phyloP scores from a whole-genome alignment of 2,888 invertebrate genomes.

The Oxystoma pomonae region DNA sequence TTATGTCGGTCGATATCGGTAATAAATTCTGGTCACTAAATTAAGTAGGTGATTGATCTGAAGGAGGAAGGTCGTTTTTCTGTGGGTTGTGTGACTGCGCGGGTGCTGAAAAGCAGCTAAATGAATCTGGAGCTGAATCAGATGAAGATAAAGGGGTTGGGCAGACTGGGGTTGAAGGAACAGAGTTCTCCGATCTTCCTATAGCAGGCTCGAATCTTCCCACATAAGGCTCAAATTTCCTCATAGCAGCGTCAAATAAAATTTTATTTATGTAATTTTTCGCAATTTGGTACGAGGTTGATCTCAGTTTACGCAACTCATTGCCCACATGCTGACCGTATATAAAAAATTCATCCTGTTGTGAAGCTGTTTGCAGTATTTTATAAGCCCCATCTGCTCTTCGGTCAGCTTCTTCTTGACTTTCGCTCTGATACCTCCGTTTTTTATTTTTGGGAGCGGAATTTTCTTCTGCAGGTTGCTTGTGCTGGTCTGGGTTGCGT shows the following conservation, averaged over 20 bases:
- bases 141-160: too few species aligned
- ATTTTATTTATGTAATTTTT: neutral
- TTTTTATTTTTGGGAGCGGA: neutral
- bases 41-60: too few species aligned
- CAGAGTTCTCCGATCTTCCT: too few species aligned
- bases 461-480: neutral
- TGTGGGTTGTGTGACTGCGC: too few species aligned
- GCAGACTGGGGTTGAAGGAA: too few species aligned
- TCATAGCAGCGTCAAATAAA: neutral
- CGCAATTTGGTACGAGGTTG: neutral
- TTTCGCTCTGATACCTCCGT: neutral
- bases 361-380: conserved; percentile 7
- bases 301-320: conserved; percentile 6
- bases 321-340: conserved; percentile 4
- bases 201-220: too few species aligned
- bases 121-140: too few species aligned
- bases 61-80: too few species aligned
- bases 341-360: conserved; percentile 5
- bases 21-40: too few species aligned
- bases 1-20: too few species aligned
- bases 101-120: too few species aligned
- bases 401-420: neutral
- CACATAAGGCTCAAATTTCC: too few species aligned
- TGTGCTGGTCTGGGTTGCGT: neutral
- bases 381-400: conserved; percentile 2